Conservation (phyloP, 1,140 invertebrate genomes). For the Nixonia krombeini region DNA sequence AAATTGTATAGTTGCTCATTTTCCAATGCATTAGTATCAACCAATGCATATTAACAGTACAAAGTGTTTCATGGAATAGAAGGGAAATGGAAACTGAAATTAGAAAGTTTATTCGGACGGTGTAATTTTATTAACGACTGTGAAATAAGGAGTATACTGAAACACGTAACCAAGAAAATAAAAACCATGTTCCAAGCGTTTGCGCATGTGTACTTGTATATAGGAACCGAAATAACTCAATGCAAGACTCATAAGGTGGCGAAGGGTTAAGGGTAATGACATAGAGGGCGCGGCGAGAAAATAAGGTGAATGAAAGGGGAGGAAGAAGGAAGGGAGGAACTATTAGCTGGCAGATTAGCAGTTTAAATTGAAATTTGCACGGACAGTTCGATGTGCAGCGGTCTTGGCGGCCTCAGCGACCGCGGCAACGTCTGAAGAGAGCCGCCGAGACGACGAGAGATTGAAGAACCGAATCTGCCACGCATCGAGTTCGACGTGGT, state of each 20-base stretch:
- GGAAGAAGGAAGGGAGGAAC: slow-evolving; percentile 41
- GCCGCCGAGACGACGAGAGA: too few relatives aligned
- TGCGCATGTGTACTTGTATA: too few relatives aligned
- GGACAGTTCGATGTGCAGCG: slow-evolving; percentile 69
- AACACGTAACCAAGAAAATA: slow-evolving; percentile 20
- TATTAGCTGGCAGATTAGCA: slow-evolving; percentile 72
- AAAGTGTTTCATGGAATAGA: too few relatives aligned
- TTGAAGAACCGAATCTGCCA: slow-evolving; percentile 70
- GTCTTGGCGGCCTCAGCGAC: slow-evolving; percentile 31
- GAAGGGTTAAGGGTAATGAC: slow-evolving; percentile 30
- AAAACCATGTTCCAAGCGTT: slow-evolving; percentile 1
- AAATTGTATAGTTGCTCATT: too few relatives aligned
- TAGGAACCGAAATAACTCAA: slow-evolving; percentile 14
- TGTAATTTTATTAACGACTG: too few relatives aligned
- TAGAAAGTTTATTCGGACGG: too few relatives aligned
- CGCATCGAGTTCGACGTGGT: slow-evolving; percentile 61
- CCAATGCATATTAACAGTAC: too few relatives aligned
- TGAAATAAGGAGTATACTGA: too few relatives aligned
- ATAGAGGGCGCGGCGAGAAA: slow-evolving; percentile 26
- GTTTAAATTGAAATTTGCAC: slow-evolving; percentile 74
- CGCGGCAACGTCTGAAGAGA: slow-evolving; percentile 54
- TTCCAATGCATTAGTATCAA: too few relatives aligned
- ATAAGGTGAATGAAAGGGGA: slow-evolving; percentile 31
- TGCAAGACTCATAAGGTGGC: slow-evolving; percentile 3
- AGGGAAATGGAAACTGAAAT: too few relatives aligned